A percentile compares a stretch with the other conserved stretches of the same genome.
These are phyloP conservation scores for Drosophila busckii DNA, from an alignment of 1,140 invertebrate genomes.

Conservation along the genomic window DNA sequence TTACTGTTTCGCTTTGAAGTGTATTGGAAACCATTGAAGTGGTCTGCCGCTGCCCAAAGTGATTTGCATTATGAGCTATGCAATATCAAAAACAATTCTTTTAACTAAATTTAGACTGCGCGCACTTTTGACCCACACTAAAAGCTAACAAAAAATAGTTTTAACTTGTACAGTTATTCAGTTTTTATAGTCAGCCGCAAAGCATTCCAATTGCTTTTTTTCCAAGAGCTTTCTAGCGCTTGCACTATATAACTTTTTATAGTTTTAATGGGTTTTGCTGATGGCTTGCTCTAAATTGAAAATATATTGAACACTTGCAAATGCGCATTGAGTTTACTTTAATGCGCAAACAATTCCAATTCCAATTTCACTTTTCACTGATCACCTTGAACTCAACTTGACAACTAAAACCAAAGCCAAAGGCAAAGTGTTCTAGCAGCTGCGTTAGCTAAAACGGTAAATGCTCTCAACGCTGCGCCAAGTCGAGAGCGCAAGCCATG, in stretches of 20 bases:
- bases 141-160: slow-evolving; percentile 16
- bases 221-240: slow-evolving; percentile 3
- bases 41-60: slow-evolving; percentile 33
- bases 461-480: no score
- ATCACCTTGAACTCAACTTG: no score
- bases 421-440: no score
- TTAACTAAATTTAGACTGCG: slow-evolving; percentile 58
- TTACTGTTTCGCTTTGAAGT: slow-evolving; percentile 58
- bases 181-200: slow-evolving; percentile 1
- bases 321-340: background rate
- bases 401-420: no score
- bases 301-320: background rate
- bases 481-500: no score
- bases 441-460: no score
- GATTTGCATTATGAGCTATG: slow-evolving; percentile 53
- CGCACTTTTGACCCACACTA: slow-evolving; percentile 61
- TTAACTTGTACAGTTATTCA: background rate
- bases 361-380: no score
- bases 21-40: slow-evolving; percentile 61
- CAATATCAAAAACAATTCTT: no score
- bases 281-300: background rate
- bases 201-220: background rate
- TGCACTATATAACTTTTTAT: background rate
- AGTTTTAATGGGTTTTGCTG: slow-evolving; percentile 13
- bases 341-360: no score